phyloP scores from a whole-genome alignment of 2,113 vertebrate species.

The Hemiscyllium ocellatum region DNA sequence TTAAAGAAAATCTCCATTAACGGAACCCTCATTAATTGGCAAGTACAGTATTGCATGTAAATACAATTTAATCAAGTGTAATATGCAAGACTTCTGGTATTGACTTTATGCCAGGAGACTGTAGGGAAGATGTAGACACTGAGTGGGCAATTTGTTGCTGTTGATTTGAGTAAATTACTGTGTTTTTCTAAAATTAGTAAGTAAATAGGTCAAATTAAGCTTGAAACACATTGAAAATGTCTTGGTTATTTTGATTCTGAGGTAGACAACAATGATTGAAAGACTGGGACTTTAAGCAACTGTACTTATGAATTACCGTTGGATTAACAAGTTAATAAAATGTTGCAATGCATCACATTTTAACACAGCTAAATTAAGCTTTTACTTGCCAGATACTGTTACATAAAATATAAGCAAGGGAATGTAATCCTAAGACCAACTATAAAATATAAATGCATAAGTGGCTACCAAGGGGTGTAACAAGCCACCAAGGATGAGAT shows the following conservation, averaged over 20 bases:
- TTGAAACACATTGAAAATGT: neutral
- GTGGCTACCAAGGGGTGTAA: neutral
- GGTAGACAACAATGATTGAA: neutral
- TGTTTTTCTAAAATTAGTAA: constrained; percentile 30
- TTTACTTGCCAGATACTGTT: neutral
- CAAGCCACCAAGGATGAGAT: neutral
- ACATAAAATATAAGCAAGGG: neutral
- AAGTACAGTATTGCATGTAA: constrained; percentile 26
- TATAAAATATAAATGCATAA: neutral
- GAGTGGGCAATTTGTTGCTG: constrained; percentile 14
- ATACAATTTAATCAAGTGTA: constrained; percentile 9
- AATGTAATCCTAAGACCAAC: neutral
- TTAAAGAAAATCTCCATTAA: constrained; percentile 19
- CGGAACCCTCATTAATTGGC: constrained; percentile 6
- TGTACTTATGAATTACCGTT: neutral
- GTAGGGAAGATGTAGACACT: constrained; percentile 17
- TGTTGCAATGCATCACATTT: neutral
- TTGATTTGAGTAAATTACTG: neutral
- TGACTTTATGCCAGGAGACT: constrained; percentile 17
- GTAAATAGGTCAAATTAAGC: constrained; percentile 13
- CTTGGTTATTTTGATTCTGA: neutral
- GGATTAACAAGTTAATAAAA: neutral
- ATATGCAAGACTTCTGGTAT: constrained; percentile 5
- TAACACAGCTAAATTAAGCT: neutral
- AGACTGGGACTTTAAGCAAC: neutral